These are phyloP conservation scores for Paelopatides confundens DNA, from an alignment of 53 echinoderm and acorn worm species.

Conservation along the genomic window DNA sequence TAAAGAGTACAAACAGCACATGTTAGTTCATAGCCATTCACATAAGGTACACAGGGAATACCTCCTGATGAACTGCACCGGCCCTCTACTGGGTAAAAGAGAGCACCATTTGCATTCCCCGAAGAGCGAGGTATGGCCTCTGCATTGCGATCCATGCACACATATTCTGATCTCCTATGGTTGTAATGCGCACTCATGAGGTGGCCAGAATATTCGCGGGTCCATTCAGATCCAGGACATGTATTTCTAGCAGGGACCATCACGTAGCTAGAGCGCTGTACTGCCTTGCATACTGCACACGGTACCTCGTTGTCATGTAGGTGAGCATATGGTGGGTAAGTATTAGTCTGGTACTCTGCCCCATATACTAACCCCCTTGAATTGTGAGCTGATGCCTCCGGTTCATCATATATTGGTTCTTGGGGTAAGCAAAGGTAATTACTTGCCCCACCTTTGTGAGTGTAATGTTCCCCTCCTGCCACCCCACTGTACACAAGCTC, in stretches of 20 bases:
- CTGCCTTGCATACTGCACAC: slow-evolving; percentile 68
- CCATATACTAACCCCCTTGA: slow-evolving; percentile 45
- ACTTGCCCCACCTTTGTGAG: slow-evolving; percentile 58
- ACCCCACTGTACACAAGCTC: slow-evolving; percentile 40
- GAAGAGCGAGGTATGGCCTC: background rate
- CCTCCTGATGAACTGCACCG: slow-evolving; percentile 42
- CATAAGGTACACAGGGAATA: slow-evolving; percentile 60
- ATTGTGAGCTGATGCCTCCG: background rate
- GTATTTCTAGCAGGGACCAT: slow-evolving; percentile 75
- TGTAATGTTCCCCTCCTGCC: slow-evolving; percentile 56
- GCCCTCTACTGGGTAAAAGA: slow-evolving; percentile 60
- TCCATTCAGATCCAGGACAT: slow-evolving; percentile 66
- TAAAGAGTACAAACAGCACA: slow-evolving; percentile 68
- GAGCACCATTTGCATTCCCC: slow-evolving; percentile 41
- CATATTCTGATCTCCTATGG: background rate
- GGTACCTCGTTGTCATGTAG: slow-evolving; percentile 18
- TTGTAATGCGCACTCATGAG: slow-evolving; percentile 36
- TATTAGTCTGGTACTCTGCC: slow-evolving; percentile 52
- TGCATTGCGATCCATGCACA: slow-evolving; percentile 7
- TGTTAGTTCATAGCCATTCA: slow-evolving; percentile 68
- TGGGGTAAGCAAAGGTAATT: slow-evolving; percentile 69
- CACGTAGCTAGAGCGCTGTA: slow-evolving; percentile 30
- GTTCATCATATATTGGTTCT: slow-evolving; percentile 68
- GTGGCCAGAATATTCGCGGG: slow-evolving; percentile 64
- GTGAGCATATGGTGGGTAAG: background rate